Percentiles rank a stretch among this genome's conserved stretches.
These are phyloP conservation scores for Fistularia commersonii DNA, from an alignment of 2,797 vertebrate genomes.

Conservation along the genomic window DNA sequence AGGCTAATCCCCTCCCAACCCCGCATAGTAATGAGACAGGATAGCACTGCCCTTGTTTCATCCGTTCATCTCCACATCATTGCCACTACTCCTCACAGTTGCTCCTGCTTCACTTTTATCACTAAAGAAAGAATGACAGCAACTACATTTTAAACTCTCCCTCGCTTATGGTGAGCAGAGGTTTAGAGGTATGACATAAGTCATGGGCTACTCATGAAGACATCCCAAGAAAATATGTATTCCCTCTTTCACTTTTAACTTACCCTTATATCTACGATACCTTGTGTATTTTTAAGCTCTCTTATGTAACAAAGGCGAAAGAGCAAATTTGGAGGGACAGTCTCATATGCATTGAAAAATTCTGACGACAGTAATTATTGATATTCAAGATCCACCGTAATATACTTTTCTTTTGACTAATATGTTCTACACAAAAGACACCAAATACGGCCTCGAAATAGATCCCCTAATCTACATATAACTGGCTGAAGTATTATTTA, in stretches of 20 bases:
- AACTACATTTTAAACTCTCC: slow-evolving; percentile 15
- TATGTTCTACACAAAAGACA: no score
- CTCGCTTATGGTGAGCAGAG: slow-evolving; percentile 7
- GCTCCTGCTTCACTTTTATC: slow-evolving; percentile 27
- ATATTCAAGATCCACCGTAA: not conserved
- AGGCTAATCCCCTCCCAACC: slow-evolving; percentile 69
- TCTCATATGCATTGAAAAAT: not conserved
- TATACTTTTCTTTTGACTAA: not conserved
- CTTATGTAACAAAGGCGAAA: slow-evolving; percentile 26
- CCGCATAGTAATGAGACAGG: slow-evolving; percentile 58
- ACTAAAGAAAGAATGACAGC: slow-evolving; percentile 9
- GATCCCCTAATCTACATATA: no score
- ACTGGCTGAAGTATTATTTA: no score
- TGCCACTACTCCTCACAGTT: slow-evolving; percentile 17
- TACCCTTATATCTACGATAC: slow-evolving; percentile 13
- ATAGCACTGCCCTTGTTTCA: slow-evolving; percentile 62
- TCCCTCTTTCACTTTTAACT: not conserved
- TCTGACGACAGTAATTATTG: not conserved
- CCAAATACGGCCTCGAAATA: no score
- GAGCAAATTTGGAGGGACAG: no score
- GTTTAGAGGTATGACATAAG: slow-evolving; percentile 25
- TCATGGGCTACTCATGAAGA: slow-evolving; percentile 19
- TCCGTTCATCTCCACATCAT: slow-evolving; percentile 35
- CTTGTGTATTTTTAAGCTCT: slow-evolving; percentile 29
- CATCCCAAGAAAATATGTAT: slow-evolving; percentile 1